Evolutionary conservation across 2,888 invertebrate species (phyloP), one percentile per base, ranked within the genome.

Genomic region (Monochamus alternatus): DNA sequence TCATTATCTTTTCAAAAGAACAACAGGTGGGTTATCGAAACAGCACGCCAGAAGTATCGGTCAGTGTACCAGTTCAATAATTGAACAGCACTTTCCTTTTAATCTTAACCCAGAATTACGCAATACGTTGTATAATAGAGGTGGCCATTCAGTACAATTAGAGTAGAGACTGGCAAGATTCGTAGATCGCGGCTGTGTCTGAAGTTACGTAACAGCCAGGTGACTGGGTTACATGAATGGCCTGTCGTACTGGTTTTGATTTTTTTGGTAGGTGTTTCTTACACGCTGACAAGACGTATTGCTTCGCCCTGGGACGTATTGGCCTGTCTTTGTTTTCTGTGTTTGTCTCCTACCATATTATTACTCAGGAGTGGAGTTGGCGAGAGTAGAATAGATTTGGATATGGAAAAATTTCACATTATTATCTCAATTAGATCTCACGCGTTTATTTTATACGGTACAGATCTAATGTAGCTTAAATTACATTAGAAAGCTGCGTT

Each of bases 51-150:
- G 10, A 47, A 47, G 3, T 47, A 10, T 47, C 10, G 47, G 12
- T 3, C 47, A 47, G 47, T 12, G 47, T 47, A 10, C 10, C 12
- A 47, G 47, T 9, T 7, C 12, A 47, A 12, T 47, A 47, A 47
- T 47, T 12, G 14, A 14, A n/a, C 22, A 55, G 5, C 14, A 55
- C 55, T 55, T 55, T 55, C 55, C 55, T 14, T 55, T 55, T 55
- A 14, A n/a, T n/a, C 5, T 14, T 22, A 14, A 55, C 55, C 55
- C n/a, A 22, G 55, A 22, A 62, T 70, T 70, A 60, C 60, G 60
- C 60, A 70, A 70, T 44, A n/a, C 30, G 60, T 70, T 70, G 69
- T 44, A 70, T 70, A 70, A 70, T 58, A 62, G 44, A 60, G 31
- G 60, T 60, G 47, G 60, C 51, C 69, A 70, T 70, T 70, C 47